Evolutionary conservation across 1,140 invertebrate genomes (phyloP).

Genomic region (Drosophila oshimai): DNA sequence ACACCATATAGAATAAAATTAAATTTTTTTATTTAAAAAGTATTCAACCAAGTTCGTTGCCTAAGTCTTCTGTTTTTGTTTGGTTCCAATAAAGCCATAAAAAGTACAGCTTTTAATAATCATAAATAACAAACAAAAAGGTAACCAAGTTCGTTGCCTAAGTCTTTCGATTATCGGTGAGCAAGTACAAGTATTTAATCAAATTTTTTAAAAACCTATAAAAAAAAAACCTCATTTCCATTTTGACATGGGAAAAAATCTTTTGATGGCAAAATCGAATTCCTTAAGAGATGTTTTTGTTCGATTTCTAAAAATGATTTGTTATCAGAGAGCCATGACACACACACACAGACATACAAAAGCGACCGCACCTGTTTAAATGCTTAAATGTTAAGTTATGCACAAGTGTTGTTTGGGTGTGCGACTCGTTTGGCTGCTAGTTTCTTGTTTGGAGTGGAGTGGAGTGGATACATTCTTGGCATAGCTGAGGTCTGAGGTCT

Average conservation of each 20-base stretch:
- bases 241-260: slow-evolving; percentile 16
- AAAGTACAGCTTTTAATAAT: too few relatives aligned
- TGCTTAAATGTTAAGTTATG: slow-evolving; percentile 51
- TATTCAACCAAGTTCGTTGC: slow-evolving; percentile 59
- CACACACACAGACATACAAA: not conserved
- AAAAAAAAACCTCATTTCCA: slow-evolving; percentile 1
- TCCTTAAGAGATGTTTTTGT: not conserved
- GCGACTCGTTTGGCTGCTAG: not conserved
- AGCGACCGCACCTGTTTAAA: slow-evolving; percentile 30
- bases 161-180: slow-evolving; percentile 48
- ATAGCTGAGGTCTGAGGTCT: slow-evolving; percentile 14
- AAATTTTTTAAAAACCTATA: not conserved
- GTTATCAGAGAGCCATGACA: slow-evolving; percentile 31
- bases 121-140: not conserved
- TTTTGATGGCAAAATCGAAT: not conserved
- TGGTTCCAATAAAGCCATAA: too few relatives aligned
- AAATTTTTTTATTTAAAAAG: not conserved
- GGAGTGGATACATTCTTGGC: slow-evolving; percentile 43
- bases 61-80: slow-evolving; percentile 72
- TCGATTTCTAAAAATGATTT: slow-evolving; percentile 50
- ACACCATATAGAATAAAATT: too few relatives aligned
- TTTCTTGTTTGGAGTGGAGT: slow-evolving; percentile 6
- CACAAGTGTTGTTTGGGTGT: slow-evolving; percentile 8
- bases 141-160: slow-evolving; percentile 48
- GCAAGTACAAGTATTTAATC: slow-evolving; percentile 9